Evolutionary conservation across 2,888 invertebrate genomes (phyloP).

Genomic region (Cephus pygmeus): DNA sequence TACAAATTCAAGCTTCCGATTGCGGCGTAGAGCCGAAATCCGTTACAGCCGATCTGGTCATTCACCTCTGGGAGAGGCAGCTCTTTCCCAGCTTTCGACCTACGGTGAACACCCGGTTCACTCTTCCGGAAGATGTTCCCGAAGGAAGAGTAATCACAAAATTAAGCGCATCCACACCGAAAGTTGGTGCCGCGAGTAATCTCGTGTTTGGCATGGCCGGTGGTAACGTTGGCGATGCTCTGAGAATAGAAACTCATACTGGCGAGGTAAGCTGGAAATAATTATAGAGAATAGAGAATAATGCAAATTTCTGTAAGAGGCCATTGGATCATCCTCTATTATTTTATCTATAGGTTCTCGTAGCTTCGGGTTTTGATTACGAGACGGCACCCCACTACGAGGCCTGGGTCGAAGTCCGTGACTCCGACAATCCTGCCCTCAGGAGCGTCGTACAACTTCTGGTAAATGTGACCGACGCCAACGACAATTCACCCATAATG

Average conservation of each 20-base stretch:
- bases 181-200: constrained; percentile 77
- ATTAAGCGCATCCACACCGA: constrained; percentile 83
- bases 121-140: constrained; percentile 82
- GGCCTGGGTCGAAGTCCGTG: constrained; percentile 92
- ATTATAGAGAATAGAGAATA: not conserved
- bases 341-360: constrained; percentile 68
- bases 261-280: constrained; percentile 70
- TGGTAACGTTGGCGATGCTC: constrained; percentile 91
- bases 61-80: constrained; percentile 81
- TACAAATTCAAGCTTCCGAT: constrained; percentile 85
- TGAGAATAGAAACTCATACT: constrained; percentile 80
- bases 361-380: constrained; percentile 86
- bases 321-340: not conserved
- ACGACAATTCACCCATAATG: constrained; percentile 91
- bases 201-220: constrained; percentile 89
- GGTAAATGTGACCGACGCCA: constrained; percentile 92
- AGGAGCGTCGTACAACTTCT: constrained; percentile 83
- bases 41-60: constrained; percentile 80
- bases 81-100: constrained; percentile 84
- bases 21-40: constrained; percentile 77
- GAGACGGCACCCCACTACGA: constrained; percentile 86
- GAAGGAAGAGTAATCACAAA: constrained; percentile 83
- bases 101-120: constrained; percentile 78
- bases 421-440: constrained; percentile 84
- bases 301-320: not conserved